Evolutionary conservation across 2,113 vertebrate genomes (phyloP), one percentile per base, ranked within the genome.

Genomic region (Psophia crepitans): DNA sequence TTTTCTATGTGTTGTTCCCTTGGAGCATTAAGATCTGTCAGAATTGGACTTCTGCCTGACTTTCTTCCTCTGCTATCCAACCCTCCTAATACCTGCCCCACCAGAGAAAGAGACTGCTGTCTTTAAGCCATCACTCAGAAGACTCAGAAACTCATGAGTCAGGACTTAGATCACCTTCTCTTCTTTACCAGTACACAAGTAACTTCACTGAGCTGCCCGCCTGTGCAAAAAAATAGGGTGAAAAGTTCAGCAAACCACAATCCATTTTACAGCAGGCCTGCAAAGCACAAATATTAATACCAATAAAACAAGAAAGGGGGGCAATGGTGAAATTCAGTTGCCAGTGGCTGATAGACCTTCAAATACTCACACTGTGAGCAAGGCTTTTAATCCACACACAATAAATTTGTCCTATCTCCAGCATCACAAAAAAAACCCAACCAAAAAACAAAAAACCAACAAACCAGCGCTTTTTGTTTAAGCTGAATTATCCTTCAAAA

Each of bases 181-280:
- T 71, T 63, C 74, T 53, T 24, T 53, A 48, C 12, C 4, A 2
- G 1, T 21, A 19, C 7, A 37, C 32, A 48, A 65, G 41, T 13
- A 74, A 70, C 37, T 86, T 43, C 65, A 64, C 26, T 53, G 39
- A 46, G 35, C 21, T 65, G 32, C 83, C 20, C 23, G 11, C 7
- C 30, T 0, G 0, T 13, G 43, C 56, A 95, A 90, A 90, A 60
- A 64, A 33, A 33, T 7, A 53, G 39, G 88, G 88, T 90, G 80
- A 92, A 95, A 96, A 97, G 92, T 97, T 94, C 96, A 94, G 77
- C 80, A 74, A 89, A 64, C 41, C 61, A 53, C 12, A 14, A 54
- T 28, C 46, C 56, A 8, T 89, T 88, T 92, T 79, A 84, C 26
- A 75, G 79, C 79, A 89, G 68, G 84, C 69, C 83, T 96, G 64